A percentile compares a stretch with the other conserved stretches of the same genome.
Conservation (phyloP, 2,888 invertebrate genomes). For the Folsomia candida region DNA sequence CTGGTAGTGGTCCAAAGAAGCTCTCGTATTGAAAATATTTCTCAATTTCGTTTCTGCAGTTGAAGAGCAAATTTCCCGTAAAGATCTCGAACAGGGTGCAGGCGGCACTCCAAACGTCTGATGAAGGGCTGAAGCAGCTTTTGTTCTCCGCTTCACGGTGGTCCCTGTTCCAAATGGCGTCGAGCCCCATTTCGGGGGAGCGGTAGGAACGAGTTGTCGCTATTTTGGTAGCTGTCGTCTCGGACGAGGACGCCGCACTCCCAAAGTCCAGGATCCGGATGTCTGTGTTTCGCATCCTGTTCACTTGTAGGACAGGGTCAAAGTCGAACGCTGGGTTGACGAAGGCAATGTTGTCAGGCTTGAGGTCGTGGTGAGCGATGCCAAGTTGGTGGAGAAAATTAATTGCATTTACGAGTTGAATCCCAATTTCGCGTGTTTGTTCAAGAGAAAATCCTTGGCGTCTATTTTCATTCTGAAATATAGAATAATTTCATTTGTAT, state of each 20-base stretch:
- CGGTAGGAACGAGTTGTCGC: neutral
- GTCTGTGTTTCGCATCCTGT: neutral
- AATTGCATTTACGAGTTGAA: neutral
- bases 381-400: neutral
- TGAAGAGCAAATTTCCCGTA: neutral
- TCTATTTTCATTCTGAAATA: neutral
- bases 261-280: neutral
- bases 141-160: no score
- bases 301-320: neutral
- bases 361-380: neutral
- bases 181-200: neutral
- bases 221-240: neutral
- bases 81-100: neutral
- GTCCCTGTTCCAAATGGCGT: neutral
- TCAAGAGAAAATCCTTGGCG: neutral
- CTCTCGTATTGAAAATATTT: neutral
- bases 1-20: neutral
- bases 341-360: neutral
- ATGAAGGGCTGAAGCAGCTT: no score
- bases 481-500: no score
- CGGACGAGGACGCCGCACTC: neutral
- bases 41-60: neutral
- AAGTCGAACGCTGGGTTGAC: neutral
- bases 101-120: neutral
- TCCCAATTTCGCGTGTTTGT: neutral